Conservation (phyloP, 2,113 vertebrate genomes). For the Halcyon senegalensis region DNA sequence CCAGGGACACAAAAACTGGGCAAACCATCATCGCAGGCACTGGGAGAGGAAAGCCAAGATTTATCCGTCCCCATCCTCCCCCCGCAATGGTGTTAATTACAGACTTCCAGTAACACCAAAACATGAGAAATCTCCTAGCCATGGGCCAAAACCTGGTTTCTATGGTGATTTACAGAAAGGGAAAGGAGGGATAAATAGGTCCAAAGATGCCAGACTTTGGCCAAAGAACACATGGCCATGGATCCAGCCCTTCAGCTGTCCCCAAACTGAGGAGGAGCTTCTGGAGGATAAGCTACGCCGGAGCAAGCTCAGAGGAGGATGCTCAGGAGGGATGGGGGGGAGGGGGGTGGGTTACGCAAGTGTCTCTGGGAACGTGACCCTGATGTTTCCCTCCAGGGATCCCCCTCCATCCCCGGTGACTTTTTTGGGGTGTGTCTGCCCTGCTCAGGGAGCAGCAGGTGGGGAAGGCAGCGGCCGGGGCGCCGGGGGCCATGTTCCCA, state of each 20-base stretch:
- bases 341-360: background rate
- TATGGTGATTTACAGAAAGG: background rate
- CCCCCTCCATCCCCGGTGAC: background rate
- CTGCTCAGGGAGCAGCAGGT: background rate
- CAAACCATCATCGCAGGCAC: background rate
- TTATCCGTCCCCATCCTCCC: background rate
- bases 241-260: rapidly evolving
- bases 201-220: background rate
- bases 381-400: background rate
- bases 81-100: constrained; percentile 19
- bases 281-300: background rate
- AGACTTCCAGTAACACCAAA: constrained; percentile 21
- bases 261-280: background rate
- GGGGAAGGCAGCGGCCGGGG: background rate
- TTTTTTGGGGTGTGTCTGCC: background rate
- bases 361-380: background rate
- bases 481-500: background rate
- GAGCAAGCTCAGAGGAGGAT: background rate
- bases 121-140: constrained; percentile 18
- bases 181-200: rapidly evolving
- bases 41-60: background rate
- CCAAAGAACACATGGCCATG: rapidly evolving
- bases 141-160: constrained; percentile 30
- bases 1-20: rapidly evolving
- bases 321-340: background rate